A percentile compares a stretch with the other conserved stretches of the same genome.
Conservation (phyloP, 2,113 vertebrate genomes). For the Gorilla gorilla region DNA sequence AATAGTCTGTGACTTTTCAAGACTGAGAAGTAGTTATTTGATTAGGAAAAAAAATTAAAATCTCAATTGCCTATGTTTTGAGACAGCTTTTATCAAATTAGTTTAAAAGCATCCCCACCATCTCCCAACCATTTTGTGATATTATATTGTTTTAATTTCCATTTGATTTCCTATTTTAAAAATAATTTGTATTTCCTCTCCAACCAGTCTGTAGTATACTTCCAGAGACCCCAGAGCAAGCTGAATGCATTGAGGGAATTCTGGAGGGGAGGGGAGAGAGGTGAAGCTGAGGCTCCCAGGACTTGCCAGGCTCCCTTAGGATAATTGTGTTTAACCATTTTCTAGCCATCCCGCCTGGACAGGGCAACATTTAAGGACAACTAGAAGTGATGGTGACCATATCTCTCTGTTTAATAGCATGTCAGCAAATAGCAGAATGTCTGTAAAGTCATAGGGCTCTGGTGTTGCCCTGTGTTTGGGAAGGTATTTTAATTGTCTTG, state of each 20-base stretch:
- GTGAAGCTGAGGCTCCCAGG: neutral
- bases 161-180: neutral
- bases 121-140: neutral
- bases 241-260: neutral
- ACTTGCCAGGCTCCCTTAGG: neutral
- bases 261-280: neutral
- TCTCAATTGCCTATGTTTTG: conserved; percentile 5
- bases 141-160: neutral
- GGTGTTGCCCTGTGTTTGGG: neutral
- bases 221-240: neutral
- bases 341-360: neutral
- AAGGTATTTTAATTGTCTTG: neutral
- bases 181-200: neutral
- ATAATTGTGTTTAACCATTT: neutral
- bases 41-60: neutral
- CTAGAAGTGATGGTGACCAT: neutral
- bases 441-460: neutral
- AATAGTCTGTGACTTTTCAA: neutral
- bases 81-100: neutral
- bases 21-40: neutral
- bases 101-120: neutral
- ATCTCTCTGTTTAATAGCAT: neutral
- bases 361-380: neutral
- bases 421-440: neutral
- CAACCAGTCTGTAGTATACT: neutral